phyloP scores from a whole-genome alignment of 2,888 invertebrate genomes.

The Thecocarcelia acutangulata region DNA sequence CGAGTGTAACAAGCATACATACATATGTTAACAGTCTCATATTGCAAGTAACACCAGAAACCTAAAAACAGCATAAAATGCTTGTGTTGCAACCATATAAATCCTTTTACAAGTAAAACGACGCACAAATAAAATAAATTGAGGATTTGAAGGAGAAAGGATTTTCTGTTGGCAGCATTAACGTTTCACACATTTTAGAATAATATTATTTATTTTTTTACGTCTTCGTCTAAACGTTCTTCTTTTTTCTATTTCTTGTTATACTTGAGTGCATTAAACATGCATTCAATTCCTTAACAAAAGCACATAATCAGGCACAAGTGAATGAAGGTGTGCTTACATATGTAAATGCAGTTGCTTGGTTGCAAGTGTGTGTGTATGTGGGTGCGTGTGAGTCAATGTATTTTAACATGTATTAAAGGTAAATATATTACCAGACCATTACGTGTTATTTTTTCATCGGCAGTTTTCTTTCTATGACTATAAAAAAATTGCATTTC shows the following conservation, averaged over 20 bases:
- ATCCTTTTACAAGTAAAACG: not conserved
- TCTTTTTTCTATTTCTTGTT: not conserved
- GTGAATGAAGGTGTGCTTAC: not conserved
- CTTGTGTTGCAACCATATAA: not conserved
- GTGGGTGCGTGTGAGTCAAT: not conserved
- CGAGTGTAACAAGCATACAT: too few species aligned
- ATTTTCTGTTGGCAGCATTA: constrained; percentile 27
- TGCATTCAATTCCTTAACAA: constrained; percentile 33
- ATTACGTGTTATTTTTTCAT: constrained; percentile 44
- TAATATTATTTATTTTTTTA: constrained; percentile 15
- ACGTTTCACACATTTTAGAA: constrained; percentile 40
- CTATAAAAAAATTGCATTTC: constrained; percentile 57
- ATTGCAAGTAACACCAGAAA: not conserved
- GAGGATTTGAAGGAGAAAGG: not conserved
- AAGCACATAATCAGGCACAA: constrained; percentile 22
- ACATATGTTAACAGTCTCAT: not conserved
- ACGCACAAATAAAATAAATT: not conserved
- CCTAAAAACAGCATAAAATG: not conserved
- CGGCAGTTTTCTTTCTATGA: constrained; percentile 11
- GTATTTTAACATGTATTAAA: constrained; percentile 19
- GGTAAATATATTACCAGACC: constrained; percentile 56
- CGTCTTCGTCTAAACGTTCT: constrained; percentile 5
- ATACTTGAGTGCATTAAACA: constrained; percentile 24
- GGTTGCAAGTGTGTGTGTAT: too few species aligned
- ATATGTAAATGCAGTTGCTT: not conserved